phyloP scores from a whole-genome alignment of 2,113 vertebrate genomes.

The Chloebia gouldiae region DNA sequence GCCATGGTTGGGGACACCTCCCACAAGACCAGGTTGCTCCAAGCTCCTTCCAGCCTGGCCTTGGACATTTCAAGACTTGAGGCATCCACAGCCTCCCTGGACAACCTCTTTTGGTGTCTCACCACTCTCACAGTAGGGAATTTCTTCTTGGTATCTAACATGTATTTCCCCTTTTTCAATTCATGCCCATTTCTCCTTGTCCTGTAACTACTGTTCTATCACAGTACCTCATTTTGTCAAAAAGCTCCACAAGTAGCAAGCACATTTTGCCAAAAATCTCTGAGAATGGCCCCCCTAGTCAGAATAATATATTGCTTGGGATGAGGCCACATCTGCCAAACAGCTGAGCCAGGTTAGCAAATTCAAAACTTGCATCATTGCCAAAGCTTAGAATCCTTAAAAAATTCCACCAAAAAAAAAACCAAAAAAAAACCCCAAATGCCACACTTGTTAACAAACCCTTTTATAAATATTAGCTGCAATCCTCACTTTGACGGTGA shows the following conservation, averaged over 20 bases:
- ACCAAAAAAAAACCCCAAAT: background rate
- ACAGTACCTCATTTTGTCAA: background rate
- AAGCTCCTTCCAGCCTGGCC: background rate
- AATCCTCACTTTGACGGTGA: background rate
- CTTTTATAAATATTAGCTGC: background rate
- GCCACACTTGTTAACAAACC: background rate
- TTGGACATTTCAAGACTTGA: background rate
- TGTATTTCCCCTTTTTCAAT: background rate
- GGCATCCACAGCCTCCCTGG: background rate
- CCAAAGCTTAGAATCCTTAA: background rate
- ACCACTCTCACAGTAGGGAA: background rate
- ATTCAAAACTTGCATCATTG: background rate
- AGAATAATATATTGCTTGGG: fast-evolving
- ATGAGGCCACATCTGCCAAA: background rate
- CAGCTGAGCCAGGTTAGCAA: background rate
- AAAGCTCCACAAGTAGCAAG: background rate
- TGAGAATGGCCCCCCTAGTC: background rate
- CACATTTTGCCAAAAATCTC: background rate
- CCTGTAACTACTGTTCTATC: background rate
- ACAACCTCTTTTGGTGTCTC: no score
- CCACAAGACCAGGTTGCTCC: background rate
- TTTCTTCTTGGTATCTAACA: background rate
- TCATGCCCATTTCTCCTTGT: background rate
- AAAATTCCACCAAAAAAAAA: background rate
- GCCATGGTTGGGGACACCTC: background rate